Base-by-base conservation (phyloP, 2,888 invertebrate species). In the Glyphotaelius pellucidus region DNA sequence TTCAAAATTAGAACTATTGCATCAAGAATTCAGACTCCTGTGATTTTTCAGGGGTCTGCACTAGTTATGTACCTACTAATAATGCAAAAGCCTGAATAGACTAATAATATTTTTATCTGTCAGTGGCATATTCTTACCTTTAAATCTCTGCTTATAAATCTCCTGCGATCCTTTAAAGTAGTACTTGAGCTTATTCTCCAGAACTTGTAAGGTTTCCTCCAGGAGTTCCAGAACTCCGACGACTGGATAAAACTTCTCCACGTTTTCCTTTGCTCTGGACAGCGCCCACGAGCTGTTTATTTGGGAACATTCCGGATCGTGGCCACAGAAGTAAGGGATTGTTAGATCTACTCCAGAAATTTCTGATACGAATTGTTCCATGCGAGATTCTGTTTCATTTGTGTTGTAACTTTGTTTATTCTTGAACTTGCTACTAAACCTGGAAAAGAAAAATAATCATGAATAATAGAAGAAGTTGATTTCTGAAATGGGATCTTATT, bases 281-380 rank as follows among this genome's bases (percentile, higher is more conserved):
- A 97, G 94, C 19, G 97, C 97, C 96, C 96, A 96, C 87, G 95
- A 94, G 93, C 95, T 95, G 94, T 97, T 96, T 92, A 96, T 94
- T 96, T 95, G 97, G 97, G 95, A 95, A 94, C 97, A 97, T 92
- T 96, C 95, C 35, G 95, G 94, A 94, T 97, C 95, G 92, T 97
- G 97, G 32, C 97, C 97, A 94, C 97, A 97, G 94, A 97, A 97
- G 94, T 97, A 96, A 0, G 97, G 96, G 93, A 97, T 96, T 14
- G 96, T 95, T 81, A 93, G 96, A 96, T 94, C 96, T 95, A 31
- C 35, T 35, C 31, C 47, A 42, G 79, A 79, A 90, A 90, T 79
- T 38, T 83, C 84, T 42, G 85, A 91, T 19, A 89, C 14, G n/a
- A 86, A 52, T 19, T 32, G 30, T 42, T 67, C 86, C 12, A n/a